Evolutionary conservation across 1,140 invertebrate genomes (phyloP).

Genomic region (Pogonomyrmex californicus): DNA sequence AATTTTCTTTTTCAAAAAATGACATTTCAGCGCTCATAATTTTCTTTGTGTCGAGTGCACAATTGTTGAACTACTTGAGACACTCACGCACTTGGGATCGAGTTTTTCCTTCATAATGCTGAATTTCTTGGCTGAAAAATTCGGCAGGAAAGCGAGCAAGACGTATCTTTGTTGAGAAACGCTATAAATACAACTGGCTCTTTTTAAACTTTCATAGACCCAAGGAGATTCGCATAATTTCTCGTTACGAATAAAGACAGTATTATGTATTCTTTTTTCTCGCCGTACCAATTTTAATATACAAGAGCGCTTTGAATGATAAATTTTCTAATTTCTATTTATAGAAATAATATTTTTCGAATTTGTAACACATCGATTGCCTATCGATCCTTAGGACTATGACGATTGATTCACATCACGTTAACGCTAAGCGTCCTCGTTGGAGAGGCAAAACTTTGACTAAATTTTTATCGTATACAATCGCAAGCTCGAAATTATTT

Average conservation of each 20-base stretch:
- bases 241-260: background rate
- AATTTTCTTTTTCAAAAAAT: background rate
- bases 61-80: constrained; percentile 17
- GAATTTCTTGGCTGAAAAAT: background rate
- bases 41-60: constrained; percentile 16
- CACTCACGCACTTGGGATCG: background rate
- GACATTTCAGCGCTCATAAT: background rate
- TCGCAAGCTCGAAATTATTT: constrained; percentile 42
- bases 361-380: constrained; percentile 38
- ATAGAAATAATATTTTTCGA: constrained; percentile 8
- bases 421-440: constrained; percentile 25
- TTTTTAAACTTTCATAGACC: constrained; percentile 44
- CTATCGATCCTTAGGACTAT: constrained; percentile 53
- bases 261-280: background rate
- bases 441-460: constrained; percentile 34
- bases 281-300: constrained; percentile 27
- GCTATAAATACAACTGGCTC: constrained; percentile 20
- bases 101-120: background rate
- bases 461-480: constrained; percentile 51
- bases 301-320: constrained; percentile 49
- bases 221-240: constrained; percentile 24
- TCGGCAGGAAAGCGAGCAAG: constrained; percentile 45
- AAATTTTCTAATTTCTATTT: constrained; percentile 28
- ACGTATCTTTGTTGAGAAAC: constrained; percentile 37
- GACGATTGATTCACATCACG: constrained; percentile 26